Base-by-base conservation (phyloP, 1,140 invertebrate genomes). In the Nebria ingens region DNA sequence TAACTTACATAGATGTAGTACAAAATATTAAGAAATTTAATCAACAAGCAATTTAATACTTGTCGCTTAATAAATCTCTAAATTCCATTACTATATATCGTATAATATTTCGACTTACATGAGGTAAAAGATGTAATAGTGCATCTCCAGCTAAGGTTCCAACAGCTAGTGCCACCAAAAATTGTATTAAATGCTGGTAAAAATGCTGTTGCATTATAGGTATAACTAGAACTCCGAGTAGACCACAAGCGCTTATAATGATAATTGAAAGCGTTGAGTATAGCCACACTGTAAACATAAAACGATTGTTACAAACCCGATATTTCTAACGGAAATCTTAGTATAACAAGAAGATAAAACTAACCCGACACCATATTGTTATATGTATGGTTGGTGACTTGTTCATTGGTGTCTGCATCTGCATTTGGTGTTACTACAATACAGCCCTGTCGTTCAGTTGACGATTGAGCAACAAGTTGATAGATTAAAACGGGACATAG, bases 61-160 rank as follows among this genome's bases (percentile, higher is more conserved):
- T n/a, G n/a, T n/a, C n/a, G n/a, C n/a, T n/a, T n/a, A n/a, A n/a
- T n/a, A n/a, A n/a, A n/a, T n/a, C n/a, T n/a, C n/a, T n/a, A n/a
- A n/a, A n/a, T n/a, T n/a, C n/a, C n/a, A n/a, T n/a, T n/a, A n/a
- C n/a, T n/a, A n/a, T n/a, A n/a, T n/a, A n/a, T n/a, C n/a, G n/a
- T n/a, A n/a, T n/a, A n/a, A n/a, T n/a, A n/a, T n/a, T 45, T 53
- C 55, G 54, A 72, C 77, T 86, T 60, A 86, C 91, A 74, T 96
- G 93, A 51, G 93, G 93, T 65, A 97, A 76, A 15, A 97, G 78
- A 79, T 97, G 93, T 56, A 97, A 77, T 21, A 97, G 73, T 1
- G 93, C 93, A 77, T 96, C 93, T 2, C 92, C 92, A 38, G 88
- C 86, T 51, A 97, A 74, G 2, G 92, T 92, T 15, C 69, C 93